A percentile compares a stretch with the other conserved stretches of the same genome.
Conservation (phyloP, 2,797 vertebrate species). For the Pogonophryne albipinna region DNA sequence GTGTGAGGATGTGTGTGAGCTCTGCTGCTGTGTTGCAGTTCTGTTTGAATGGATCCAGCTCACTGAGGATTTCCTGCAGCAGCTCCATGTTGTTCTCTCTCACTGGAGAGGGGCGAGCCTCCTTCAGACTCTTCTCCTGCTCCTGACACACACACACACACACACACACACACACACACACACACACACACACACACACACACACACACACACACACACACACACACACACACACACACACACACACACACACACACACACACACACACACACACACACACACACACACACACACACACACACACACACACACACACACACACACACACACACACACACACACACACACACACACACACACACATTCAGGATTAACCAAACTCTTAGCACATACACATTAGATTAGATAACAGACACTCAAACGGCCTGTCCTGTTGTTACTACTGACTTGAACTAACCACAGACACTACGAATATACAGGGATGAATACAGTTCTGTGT, state of each 20-base stretch:
- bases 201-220: too few species aligned
- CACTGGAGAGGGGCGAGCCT: conserved; percentile 88
- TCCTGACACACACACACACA: conserved; percentile 78
- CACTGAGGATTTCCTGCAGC: conserved; percentile 93
- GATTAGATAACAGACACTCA: too few species aligned
- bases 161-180: background rate
- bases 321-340: too few species aligned
- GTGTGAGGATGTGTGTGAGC: conserved; percentile 88
- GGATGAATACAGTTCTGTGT: too few species aligned
- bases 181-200: background rate
- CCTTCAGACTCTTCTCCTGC: conserved; percentile 87
- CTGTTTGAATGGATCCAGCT: conserved; percentile 88
- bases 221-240: background rate
- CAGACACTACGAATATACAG: too few species aligned
- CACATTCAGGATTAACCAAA: too few species aligned
- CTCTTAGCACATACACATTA: too few species aligned
- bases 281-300: background rate
- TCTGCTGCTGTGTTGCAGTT: conserved; percentile 86
- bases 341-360: too few species aligned
- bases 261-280: background rate
- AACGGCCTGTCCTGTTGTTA: too few species aligned
- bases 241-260: background rate
- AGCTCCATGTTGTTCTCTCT: conserved; percentile 93
- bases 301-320: too few species aligned
- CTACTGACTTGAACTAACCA: too few species aligned